Evolutionary conservation across 2,113 vertebrate species (phyloP).

Genomic region (Heterocephalus glaber): DNA sequence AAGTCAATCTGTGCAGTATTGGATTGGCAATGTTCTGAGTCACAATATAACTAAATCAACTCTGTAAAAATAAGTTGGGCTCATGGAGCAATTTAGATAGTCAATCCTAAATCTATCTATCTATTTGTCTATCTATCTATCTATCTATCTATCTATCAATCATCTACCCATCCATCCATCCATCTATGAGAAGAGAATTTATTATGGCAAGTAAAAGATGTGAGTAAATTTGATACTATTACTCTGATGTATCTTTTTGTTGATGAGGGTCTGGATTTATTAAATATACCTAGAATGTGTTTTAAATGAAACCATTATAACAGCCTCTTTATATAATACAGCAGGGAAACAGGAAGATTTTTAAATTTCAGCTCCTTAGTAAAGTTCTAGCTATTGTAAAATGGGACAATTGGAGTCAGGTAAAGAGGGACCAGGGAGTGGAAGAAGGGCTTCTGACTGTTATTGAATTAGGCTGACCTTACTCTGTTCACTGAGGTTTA

Average conservation of each 20-base stretch:
- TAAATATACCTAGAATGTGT: not conserved
- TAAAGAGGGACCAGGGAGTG: not conserved
- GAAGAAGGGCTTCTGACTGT: not conserved
- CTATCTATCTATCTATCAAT: not conserved
- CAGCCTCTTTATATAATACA: not conserved
- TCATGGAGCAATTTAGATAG: not conserved
- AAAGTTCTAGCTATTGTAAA: constrained; percentile 13
- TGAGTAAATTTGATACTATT: not conserved
- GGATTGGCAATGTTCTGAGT: not conserved
- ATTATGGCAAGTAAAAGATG: constrained; percentile 13
- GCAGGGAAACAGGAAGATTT: not conserved
- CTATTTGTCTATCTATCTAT: not conserved
- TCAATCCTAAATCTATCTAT: not conserved
- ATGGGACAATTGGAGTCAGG: not conserved
- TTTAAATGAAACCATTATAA: constrained; percentile 1
- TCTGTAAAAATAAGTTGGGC: not conserved
- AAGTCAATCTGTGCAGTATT: not conserved
- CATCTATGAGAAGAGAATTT: not conserved
- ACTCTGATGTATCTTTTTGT: not conserved
- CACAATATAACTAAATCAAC: not conserved
- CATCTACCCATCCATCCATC: not conserved
- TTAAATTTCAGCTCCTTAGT: not conserved
- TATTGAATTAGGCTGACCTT: not conserved
- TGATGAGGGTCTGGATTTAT: not conserved
- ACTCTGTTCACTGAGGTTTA: constrained; percentile 7